phyloP scores from a whole-genome alignment of 2,113 vertebrate genomes.

The Emydocephalus ijimae region DNA sequence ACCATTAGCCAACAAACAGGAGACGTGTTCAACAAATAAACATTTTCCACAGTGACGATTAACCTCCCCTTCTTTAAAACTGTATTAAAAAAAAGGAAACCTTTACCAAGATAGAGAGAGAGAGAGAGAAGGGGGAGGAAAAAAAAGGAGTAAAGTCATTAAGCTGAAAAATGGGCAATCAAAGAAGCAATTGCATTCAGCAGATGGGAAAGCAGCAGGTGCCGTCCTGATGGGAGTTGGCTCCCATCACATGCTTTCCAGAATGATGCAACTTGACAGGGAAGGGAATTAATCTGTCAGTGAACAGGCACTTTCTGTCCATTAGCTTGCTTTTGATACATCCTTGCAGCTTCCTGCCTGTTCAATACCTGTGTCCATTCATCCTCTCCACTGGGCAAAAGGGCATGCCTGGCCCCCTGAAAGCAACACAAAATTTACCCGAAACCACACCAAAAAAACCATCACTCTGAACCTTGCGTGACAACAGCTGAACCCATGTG shows the following conservation, averaged over 20 bases:
- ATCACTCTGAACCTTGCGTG: constrained; percentile 25
- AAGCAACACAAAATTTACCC: not conserved
- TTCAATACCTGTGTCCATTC: constrained; percentile 25
- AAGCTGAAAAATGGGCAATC: constrained; percentile 81
- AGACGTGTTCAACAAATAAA: not conserved
- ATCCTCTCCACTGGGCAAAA: not conserved
- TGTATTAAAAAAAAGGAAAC: constrained; percentile 48
- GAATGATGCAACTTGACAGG: constrained; percentile 89
- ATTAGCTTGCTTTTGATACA: constrained; percentile 75
- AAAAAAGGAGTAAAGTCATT: constrained; percentile 73
- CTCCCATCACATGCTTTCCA: constrained; percentile 80
- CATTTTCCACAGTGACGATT: not conserved
- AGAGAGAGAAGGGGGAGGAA: not conserved
- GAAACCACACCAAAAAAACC: constrained; percentile 17
- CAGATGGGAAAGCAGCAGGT: constrained; percentile 98
- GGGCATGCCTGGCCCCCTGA: not conserved
- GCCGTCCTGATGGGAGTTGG: constrained; percentile 76
- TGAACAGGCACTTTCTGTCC: constrained; percentile 80
- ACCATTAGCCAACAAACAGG: not conserved
- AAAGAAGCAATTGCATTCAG: constrained; percentile 67
- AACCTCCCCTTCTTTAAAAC: constrained; percentile 42
- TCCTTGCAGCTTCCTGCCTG: constrained; percentile 56
- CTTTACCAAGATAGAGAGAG: constrained; percentile 59
- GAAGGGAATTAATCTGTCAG: constrained; percentile 80
- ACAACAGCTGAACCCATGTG: constrained; percentile 30